Evolutionary conservation across 2,888 invertebrate species (phyloP).

Genomic region (Volucella inflata): DNA sequence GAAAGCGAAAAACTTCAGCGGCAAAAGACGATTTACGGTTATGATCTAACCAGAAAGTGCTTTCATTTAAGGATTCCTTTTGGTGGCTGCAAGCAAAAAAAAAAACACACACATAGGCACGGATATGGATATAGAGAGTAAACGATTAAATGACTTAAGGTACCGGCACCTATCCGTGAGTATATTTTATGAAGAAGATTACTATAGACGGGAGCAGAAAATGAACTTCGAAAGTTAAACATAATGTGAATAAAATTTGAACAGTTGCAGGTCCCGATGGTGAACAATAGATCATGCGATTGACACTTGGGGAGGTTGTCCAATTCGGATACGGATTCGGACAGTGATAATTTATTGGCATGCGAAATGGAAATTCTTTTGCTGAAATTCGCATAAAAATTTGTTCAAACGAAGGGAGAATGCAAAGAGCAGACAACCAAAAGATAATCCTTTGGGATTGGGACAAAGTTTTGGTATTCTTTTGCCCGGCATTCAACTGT

Average conservation of each 20-base stretch:
- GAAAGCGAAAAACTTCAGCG: not conserved
- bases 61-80: constrained; percentile 45
- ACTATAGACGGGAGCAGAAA: constrained; percentile 1
- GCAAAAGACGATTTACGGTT: constrained; percentile 61
- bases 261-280: constrained; percentile 35
- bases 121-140: constrained; percentile 24
- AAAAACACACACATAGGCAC: constrained; percentile 20
- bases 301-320: constrained; percentile 39
- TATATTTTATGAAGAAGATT: constrained; percentile 41
- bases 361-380: constrained; percentile 56
- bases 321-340: not conserved
- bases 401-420: constrained; percentile 28
- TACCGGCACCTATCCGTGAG: constrained; percentile 40
- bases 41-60: constrained; percentile 66
- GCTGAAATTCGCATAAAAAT: constrained; percentile 58
- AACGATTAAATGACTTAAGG: constrained; percentile 59
- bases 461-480: constrained; percentile 1
- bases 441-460: constrained; percentile 59
- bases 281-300: constrained; percentile 70
- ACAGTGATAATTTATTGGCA: constrained; percentile 61
- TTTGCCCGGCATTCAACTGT: constrained; percentile 26
- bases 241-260: too few relatives aligned
- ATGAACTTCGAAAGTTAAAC: constrained; percentile 23
- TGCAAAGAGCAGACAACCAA: constrained; percentile 1
- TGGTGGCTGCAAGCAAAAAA: constrained; percentile 43